These are phyloP conservation scores for Sus scrofa DNA, from an alignment of 2,113 vertebrate genomes.

Conservation along the genomic window T2T-Sscrofa CM000822.6:53940001-53940500, in stretches of 20 bases:
- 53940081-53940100: slow-evolving; percentile 32
- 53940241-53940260: background rate
- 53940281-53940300: background rate
- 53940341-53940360: background rate
- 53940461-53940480: background rate
- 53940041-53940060: background rate
- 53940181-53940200: background rate
- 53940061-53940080: slow-evolving; percentile 7
- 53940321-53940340: slow-evolving; percentile 12
- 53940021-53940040: slow-evolving; percentile 38
- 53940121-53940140: slow-evolving; percentile 47
- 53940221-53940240: background rate
- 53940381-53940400: background rate
- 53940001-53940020: background rate
- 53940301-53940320: background rate
- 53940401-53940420: background rate
- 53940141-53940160: background rate
- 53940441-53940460: background rate
- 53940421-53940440: background rate
- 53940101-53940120: background rate
- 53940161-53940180: background rate
- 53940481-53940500: background rate
- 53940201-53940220: background rate
- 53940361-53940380: background rate
- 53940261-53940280: background rate